phyloP scores from a whole-genome alignment of 53 echinoderm and acorn worm genomes.

The Patiria pectinifera region DNA sequence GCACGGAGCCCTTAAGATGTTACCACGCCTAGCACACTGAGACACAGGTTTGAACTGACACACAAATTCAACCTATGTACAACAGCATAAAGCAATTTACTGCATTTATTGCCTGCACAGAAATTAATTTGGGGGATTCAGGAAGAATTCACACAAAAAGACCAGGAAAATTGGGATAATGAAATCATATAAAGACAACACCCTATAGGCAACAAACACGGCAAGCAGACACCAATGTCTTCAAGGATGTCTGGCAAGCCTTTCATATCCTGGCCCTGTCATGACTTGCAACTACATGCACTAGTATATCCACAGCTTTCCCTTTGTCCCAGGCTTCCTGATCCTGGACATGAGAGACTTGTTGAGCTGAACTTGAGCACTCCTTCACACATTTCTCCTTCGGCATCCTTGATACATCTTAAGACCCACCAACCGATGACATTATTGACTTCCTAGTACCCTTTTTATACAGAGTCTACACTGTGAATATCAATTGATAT shows the following conservation, averaged over 20 bases:
- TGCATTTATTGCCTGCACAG: too few relatives aligned
- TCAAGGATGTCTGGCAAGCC: background rate
- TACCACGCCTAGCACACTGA: too few relatives aligned
- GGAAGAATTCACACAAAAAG: too few relatives aligned
- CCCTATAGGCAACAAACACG: background rate
- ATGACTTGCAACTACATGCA: background rate
- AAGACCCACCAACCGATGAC: background rate
- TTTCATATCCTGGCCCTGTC: background rate
- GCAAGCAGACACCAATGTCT: background rate
- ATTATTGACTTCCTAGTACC: too few relatives aligned
- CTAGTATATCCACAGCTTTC: background rate
- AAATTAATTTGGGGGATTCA: too few relatives aligned
- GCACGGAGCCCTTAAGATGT: too few relatives aligned
- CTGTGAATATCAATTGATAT: too few relatives aligned
- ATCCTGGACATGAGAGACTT: background rate
- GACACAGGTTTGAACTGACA: too few relatives aligned
- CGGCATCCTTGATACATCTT: background rate
- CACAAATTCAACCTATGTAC: too few relatives aligned
- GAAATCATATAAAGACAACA: background rate
- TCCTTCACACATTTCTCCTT: background rate
- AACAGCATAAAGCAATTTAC: too few relatives aligned
- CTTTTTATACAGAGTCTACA: too few relatives aligned
- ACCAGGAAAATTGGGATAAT: background rate
- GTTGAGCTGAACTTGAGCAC: background rate
- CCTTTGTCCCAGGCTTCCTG: background rate